These are phyloP conservation scores for Typhlomys cinereus DNA, from an alignment of 2,113 vertebrate species.

Conservation along the genomic window DNA sequence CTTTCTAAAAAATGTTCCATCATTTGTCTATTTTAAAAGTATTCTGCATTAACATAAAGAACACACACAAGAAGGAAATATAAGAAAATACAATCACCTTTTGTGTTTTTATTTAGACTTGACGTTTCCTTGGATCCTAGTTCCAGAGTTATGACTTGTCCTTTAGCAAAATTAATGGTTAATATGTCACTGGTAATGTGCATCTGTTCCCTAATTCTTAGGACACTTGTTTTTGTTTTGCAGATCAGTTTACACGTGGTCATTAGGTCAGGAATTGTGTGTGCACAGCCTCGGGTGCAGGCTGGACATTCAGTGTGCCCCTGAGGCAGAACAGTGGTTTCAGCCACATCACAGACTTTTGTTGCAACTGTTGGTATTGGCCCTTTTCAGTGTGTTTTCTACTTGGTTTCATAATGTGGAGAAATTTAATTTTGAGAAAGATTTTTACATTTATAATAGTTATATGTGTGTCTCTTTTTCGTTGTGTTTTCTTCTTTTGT, in stretches of 20 bases:
- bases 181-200: not conserved
- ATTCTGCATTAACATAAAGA: not conserved
- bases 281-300: too few species aligned
- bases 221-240: constrained; percentile 5
- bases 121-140: not conserved
- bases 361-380: too few species aligned
- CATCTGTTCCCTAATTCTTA: not conserved
- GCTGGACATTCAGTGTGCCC: too few species aligned
- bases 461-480: too few species aligned
- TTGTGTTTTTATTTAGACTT: not conserved
- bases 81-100: not conserved
- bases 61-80: not conserved
- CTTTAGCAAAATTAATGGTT: constrained; percentile 7
- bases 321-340: too few species aligned
- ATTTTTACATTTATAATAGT: too few species aligned
- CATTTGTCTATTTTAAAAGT: constrained; percentile 41
- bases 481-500: constrained; percentile 23
- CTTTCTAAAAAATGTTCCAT: too few species aligned
- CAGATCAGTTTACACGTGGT: not conserved
- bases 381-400: too few species aligned
- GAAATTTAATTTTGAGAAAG: too few species aligned
- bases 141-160: not conserved
- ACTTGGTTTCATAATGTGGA: too few species aligned
- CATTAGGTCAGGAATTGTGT: not conserved
- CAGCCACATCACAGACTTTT: too few species aligned